Base-by-base conservation (phyloP, 2,888 invertebrate genomes). In the Drosophila mimica region DNA sequence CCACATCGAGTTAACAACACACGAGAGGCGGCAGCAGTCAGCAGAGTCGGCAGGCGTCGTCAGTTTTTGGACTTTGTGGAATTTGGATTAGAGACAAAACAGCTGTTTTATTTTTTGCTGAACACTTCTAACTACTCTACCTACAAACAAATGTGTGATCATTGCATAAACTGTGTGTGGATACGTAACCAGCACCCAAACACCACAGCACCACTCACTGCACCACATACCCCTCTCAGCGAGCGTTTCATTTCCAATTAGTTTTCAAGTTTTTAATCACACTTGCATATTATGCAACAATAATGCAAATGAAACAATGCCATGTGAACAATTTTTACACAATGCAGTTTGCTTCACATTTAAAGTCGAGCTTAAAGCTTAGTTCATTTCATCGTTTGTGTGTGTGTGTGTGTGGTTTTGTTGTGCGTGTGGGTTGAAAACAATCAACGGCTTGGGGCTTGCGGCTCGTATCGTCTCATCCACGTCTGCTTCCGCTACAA, bases 1-100 rank as follows among this genome's bases (percentile, higher is more conserved):
- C 92, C 91, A 91, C 93, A 92, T 91, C 92, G 93, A 91, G 90
- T 91, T 91, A 92, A 91, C 92, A 93, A 91, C 93, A 91, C 82
- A 20, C 36, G 36, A 61, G 30, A 43, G 51, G 57, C 52, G 56
- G 69, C 79, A 43, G 36, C 36, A 33, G 33, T 33, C 33, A 33
- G 58, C 64, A 20, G 57, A 34, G 43, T 65, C 66, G 38, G 72
- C 67, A 46, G 28, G 34, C 51, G 38, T 54, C 71, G 70, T 71
- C 67, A 54, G 52, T 59, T 70, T 70, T 62, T 65, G 79, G 76
- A 76, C 40, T 65, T 74, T 70, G 70, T 76, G 75, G 76, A 70
- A 52, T 59, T 62, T 57, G 71, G 81, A 80, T 67, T 78, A 77
- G 81, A 54, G 54, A 46, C 46, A 46, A 71, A 74, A 69, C 75